These are phyloP conservation scores for Galeruca laticollis DNA, from an alignment of 2,888 invertebrate species.

Conservation along the genomic window DNA sequence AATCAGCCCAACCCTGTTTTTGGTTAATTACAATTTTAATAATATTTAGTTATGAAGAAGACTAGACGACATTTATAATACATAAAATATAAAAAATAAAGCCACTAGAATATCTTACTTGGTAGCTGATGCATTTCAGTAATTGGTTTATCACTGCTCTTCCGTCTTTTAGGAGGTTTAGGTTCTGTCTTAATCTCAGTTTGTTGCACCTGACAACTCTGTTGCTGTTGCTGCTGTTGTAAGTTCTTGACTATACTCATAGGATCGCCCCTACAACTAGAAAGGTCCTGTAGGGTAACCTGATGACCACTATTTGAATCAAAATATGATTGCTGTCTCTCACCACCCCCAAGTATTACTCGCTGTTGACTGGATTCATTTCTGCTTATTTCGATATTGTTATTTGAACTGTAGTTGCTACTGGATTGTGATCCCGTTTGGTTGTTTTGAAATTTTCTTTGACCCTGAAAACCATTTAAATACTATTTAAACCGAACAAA, in stretches of 20 bases:
- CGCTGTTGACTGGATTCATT: slow-evolving; percentile 46
- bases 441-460: slow-evolving; percentile 68
- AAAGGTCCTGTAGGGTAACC: slow-evolving; percentile 77
- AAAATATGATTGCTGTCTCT: slow-evolving; percentile 76
- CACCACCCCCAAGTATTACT: slow-evolving; percentile 66
- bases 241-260: slow-evolving; percentile 83
- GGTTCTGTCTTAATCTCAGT: slow-evolving; percentile 65
- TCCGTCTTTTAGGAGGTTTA: slow-evolving; percentile 67
- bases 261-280: slow-evolving; percentile 80
- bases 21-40: no score
- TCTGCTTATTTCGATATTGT: slow-evolving; percentile 59
- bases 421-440: slow-evolving; percentile 60
- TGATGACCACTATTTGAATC: slow-evolving; percentile 72
- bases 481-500: neutral
- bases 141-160: slow-evolving; percentile 73
- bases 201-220: slow-evolving; percentile 58
- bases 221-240: slow-evolving; percentile 60
- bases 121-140: slow-evolving; percentile 49
- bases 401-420: slow-evolving; percentile 66
- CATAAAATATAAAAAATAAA: neutral
- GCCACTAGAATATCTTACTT: slow-evolving; percentile 42
- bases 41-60: no score
- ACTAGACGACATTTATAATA: no score
- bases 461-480: slow-evolving; percentile 21
- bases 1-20: no score